Percentiles rank a stretch among this genome's conserved stretches.
These are phyloP conservation scores for Phyto melanocephala DNA, from an alignment of 2,888 invertebrate species.

Conservation along the genomic window DNA sequence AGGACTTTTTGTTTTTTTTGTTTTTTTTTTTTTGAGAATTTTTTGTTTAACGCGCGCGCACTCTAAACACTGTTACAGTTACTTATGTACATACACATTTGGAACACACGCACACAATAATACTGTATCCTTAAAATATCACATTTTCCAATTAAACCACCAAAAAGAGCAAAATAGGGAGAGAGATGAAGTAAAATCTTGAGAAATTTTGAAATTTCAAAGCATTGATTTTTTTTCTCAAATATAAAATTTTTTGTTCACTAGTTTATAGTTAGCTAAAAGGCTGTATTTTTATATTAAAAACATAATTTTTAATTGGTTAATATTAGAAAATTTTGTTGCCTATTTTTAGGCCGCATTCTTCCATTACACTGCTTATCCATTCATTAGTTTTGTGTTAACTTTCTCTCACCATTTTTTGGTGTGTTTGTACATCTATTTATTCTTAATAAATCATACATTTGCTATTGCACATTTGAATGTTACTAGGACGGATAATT, in stretches of 20 bases:
- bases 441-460: conserved; percentile 23
- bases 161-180: background rate
- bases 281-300: conserved; percentile 1
- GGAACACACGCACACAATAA: background rate
- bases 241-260: background rate
- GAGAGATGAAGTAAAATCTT: background rate
- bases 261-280: background rate
- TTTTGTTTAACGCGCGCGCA: conserved; percentile 58
- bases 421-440: background rate
- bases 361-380: background rate
- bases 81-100: background rate
- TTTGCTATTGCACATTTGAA: conserved; percentile 7
- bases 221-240: background rate
- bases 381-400: background rate
- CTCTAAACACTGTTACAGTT: conserved; percentile 14
- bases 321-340: background rate
- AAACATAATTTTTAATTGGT: conserved; percentile 12
- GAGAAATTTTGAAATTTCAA: background rate
- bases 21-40: background rate
- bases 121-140: background rate
- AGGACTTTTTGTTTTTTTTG: background rate
- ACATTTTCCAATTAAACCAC: background rate
- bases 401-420: background rate
- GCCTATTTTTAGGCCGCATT: conserved; percentile 22
- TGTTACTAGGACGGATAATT: conserved; percentile 52